Conservation (phyloP, 2,888 invertebrate species). For the Patella pellucida region DNA sequence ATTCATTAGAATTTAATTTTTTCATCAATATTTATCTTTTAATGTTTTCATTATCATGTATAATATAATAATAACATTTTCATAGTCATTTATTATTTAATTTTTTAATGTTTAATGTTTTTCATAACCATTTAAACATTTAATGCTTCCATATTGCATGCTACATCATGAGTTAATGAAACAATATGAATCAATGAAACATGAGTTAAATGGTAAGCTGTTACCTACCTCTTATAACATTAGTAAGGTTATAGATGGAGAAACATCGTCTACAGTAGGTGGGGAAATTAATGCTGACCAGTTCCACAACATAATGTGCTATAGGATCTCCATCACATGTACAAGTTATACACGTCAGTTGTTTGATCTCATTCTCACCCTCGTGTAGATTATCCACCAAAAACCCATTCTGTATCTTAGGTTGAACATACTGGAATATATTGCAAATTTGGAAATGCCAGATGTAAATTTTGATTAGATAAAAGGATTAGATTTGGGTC, state of each 20-base stretch:
- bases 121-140: too few species aligned
- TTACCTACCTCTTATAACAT: too few species aligned
- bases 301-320: neutral
- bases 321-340: neutral
- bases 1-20: too few species aligned
- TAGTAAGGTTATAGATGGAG: neutral
- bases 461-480: neutral
- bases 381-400: neutral
- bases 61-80: too few species aligned
- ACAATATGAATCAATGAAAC: too few species aligned
- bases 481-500: neutral
- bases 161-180: too few species aligned
- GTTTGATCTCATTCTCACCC: neutral
- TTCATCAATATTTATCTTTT: too few species aligned
- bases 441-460: neutral
- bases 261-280: slow-evolving; percentile 3
- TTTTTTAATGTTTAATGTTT: too few species aligned
- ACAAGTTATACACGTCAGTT: neutral
- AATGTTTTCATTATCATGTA: too few species aligned
- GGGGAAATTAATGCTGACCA: neutral
- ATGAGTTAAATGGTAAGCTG: too few species aligned
- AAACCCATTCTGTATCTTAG: neutral
- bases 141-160: too few species aligned
- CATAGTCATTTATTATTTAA: too few species aligned
- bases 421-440: neutral